Conservation (phyloP, 2,888 invertebrate species). For the Eilema caniola region DNA sequence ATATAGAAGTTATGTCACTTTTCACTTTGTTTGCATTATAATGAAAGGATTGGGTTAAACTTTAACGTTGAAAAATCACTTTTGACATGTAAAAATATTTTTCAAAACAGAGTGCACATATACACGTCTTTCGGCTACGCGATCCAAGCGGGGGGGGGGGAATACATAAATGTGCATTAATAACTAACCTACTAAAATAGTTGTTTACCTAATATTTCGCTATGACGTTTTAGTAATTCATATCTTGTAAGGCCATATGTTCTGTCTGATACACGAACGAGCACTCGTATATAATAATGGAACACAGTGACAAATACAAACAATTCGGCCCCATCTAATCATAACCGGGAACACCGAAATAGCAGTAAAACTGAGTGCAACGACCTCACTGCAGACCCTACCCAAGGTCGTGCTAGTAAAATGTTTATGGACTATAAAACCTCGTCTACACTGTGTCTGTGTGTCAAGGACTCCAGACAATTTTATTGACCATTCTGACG, state of each 20-base stretch:
- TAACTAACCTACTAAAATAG: too few relatives aligned
- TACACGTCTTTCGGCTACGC: too few relatives aligned
- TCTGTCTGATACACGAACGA: neutral
- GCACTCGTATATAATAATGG: neutral
- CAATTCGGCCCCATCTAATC: constrained; percentile 47
- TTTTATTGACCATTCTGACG: constrained; percentile 79
- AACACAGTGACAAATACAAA: constrained; percentile 23
- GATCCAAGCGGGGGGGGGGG: too few relatives aligned
- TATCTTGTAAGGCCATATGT: neutral
- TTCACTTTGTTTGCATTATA: too few relatives aligned
- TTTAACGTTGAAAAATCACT: too few relatives aligned
- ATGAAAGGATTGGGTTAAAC: too few relatives aligned
- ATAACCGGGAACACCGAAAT: constrained; percentile 65
- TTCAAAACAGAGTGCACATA: too few relatives aligned
- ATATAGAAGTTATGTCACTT: too few relatives aligned
- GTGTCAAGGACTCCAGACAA: constrained; percentile 85
- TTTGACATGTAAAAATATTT: too few relatives aligned
- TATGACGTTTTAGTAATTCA: neutral
- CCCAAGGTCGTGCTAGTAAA: constrained; percentile 86
- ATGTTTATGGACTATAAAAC: constrained; percentile 86
- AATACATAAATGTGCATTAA: neutral
- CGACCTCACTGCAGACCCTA: constrained; percentile 85
- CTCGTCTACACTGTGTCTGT: constrained; percentile 84
- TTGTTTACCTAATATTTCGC: neutral
- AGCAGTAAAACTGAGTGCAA: constrained; percentile 80